Conservation (phyloP, 2,113 vertebrate genomes). For the Ciconia stormi region DNA sequence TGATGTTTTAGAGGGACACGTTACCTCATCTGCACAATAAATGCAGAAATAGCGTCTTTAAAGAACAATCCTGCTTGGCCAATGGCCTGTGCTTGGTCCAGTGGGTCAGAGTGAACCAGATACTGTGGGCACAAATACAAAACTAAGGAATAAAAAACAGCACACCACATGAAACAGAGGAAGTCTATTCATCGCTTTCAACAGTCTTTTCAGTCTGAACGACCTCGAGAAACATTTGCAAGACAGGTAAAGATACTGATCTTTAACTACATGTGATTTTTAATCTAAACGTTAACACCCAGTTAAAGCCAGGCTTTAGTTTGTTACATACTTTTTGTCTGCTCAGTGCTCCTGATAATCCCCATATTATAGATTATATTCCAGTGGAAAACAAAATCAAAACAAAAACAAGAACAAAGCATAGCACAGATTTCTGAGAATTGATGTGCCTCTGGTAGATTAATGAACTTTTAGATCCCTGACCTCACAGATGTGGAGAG, state of each 20-base stretch:
- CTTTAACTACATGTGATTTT: not conserved
- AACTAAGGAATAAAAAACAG: not conserved
- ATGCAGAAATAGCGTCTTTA: not conserved
- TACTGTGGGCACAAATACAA: not conserved
- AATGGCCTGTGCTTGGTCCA: not conserved
- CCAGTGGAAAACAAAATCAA: not conserved
- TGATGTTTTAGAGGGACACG: not conserved
- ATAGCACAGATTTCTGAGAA: not conserved
- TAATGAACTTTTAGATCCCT: not conserved
- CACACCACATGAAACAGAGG: not conserved
- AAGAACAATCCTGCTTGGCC: not conserved
- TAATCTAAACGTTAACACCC: not conserved
- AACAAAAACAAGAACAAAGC: not conserved
- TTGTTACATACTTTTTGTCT: not conserved
- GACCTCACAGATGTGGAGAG: not conserved
- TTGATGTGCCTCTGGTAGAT: not conserved
- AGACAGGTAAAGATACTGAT: not conserved
- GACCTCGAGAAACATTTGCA: not conserved
- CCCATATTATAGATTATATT: not conserved
- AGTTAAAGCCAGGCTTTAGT: not conserved
- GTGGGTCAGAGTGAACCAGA: not conserved
- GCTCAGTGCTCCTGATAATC: not conserved
- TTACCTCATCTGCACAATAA: not conserved
- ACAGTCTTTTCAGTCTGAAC: not conserved
- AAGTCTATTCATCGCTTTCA: not conserved